Base-by-base conservation (phyloP, 2,888 invertebrate species). In the Phalera bucephala region DNA sequence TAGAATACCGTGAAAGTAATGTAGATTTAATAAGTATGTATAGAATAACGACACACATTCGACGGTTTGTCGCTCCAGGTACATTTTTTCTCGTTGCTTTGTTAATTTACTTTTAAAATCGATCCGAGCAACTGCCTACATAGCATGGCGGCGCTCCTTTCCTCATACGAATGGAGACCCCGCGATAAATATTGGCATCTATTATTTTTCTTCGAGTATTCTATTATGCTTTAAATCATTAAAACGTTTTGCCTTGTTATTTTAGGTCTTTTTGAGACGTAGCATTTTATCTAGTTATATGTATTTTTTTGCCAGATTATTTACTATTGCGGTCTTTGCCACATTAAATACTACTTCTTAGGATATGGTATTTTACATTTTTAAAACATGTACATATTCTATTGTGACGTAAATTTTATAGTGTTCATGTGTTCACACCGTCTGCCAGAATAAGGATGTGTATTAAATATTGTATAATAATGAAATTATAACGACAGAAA, bases 1-100 rank as follows among this genome's bases (percentile, higher is more conserved):
- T 86, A 85, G 75, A 74, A 66, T 81, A 81, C 72, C 71, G 75
- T 78, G 74, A 77, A 80, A 76, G 77, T 72, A 78, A 64, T 47
- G 61, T 78, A 79, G 76, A 53, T 70, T 73, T 67, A 64, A 64
- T 82, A 82, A 78, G 71, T 83, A 80, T 67, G 47, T 50, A 57
- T 66, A 61, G 69, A 72, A 58, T 71, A 80, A 79, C 67, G 69
- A 75, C 71, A 70, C 64, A 70, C 78, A 72, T 75, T 71, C 66
- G 64, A 57, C 63, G 60, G 59, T 70, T 72, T 66, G 67, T 68
- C 71, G 70, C 66, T 72, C 64, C 61, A 68, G 76, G 79, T 81
- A 77, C 74, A 77, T 68, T 74, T 68, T 71, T 57, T 59, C 64
- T 55, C 39, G 50, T 66, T 46, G 53, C 55, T 61, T 54, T 55